Conservation (phyloP, 2,113 vertebrate species). For the Anhinga anhinga region DNA sequence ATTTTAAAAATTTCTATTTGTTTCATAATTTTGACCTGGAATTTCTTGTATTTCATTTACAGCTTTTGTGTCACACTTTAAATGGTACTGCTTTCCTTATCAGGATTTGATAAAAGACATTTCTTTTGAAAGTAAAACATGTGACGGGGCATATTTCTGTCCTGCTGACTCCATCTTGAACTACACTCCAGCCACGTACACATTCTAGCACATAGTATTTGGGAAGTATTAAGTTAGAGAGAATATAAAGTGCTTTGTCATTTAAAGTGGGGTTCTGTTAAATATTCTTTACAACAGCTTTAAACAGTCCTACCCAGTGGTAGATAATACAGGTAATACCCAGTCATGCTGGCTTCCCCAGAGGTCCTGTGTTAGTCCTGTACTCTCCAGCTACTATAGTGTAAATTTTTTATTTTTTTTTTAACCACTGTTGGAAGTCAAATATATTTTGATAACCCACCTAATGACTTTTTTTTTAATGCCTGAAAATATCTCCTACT, state of each 20-base stretch:
- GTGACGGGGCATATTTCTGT: background rate
- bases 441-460: background rate
- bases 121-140: background rate
- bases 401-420: background rate
- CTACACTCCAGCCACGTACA: background rate
- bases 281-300: background rate
- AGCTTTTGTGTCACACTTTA: background rate
- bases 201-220: background rate
- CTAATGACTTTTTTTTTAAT: background rate
- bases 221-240: background rate
- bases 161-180: background rate
- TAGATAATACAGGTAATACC: background rate
- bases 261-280: background rate
- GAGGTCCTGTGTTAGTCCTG: background rate
- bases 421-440: background rate
- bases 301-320: background rate
- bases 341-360: background rate
- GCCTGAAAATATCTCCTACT: background rate
- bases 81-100: background rate
- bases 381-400: background rate
- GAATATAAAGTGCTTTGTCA: background rate
- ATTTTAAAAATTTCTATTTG: background rate
- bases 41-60: background rate
- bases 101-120: background rate
- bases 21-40: background rate